Conservation (phyloP, 2,113 vertebrate genomes). For the Nycticorax nycticorax region DNA sequence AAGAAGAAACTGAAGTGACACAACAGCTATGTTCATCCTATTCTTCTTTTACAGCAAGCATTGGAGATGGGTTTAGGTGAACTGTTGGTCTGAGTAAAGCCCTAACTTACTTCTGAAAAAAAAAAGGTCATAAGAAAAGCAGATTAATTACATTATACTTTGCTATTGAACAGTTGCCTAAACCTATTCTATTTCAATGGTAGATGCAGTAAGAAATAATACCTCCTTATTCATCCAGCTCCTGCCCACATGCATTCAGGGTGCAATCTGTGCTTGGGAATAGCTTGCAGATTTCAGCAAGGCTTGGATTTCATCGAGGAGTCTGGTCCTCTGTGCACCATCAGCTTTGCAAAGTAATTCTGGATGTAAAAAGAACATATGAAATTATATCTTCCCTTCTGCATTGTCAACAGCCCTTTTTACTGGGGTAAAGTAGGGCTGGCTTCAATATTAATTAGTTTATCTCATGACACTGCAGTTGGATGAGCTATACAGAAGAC, state of each 20-base stretch:
- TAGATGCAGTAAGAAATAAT: not conserved
- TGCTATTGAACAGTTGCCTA: not conserved
- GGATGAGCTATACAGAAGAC: not conserved
- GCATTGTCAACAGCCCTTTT: not conserved
- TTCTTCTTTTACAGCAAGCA: not conserved
- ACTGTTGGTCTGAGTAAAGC: not conserved
- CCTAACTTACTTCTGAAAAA: not conserved
- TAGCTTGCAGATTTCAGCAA: not conserved
- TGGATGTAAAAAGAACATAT: not conserved
- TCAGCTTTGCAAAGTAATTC: not conserved
- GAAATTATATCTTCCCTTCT: not conserved
- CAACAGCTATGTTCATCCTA: not conserved
- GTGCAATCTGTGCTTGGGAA: slow-evolving; percentile 3
- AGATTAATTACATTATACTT: not conserved
- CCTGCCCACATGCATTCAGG: slow-evolving; percentile 9
- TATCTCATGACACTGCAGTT: not conserved
- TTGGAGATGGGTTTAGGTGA: not conserved
- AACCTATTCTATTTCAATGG: not conserved
- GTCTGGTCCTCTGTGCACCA: not conserved
- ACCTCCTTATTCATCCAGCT: slow-evolving; percentile 36
- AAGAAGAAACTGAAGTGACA: not conserved
- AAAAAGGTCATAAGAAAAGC: not conserved
- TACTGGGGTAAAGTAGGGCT: not conserved
- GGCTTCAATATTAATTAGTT: not conserved
- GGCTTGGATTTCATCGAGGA: not conserved